Evolutionary conservation across 2,888 invertebrate genomes (phyloP), one percentile per base, ranked within the genome.

Genomic region (Acleris laterana): DNA sequence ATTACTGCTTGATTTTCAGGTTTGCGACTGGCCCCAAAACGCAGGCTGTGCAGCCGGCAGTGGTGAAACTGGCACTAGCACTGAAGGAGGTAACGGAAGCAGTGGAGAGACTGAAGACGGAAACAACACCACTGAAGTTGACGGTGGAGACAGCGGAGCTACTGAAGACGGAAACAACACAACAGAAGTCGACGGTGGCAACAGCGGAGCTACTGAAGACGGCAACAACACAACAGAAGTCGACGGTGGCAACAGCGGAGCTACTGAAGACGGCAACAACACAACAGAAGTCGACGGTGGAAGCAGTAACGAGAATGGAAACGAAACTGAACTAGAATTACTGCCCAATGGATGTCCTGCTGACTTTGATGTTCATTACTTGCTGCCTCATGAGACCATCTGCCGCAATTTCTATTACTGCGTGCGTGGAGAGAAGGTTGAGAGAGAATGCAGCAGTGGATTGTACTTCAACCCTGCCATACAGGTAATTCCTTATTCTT

Each of bases 351-450:
- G 79, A 1, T 82, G 82, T 44, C 82, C 82, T 0, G 70, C 74
- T 28, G 72, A 78, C 63, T 76, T 72, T 55, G 25, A 70, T 9
- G 61, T 78, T 5, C 77, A 83, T 22, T 66, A 70, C 4, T 70
- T 82, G 0, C 53, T 84, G 4, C 82, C 83, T 0, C 82, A 84
- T 53, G 77, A 77, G 60, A 70, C 57, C 0, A 69, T 81, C 11
- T 84, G 84, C 63, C 63, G 64, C 28, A 75, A 73, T 25, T 83
- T 79, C 75, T 84, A 84, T 68, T 74, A 78, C 19, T 84, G 84
- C 58, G 73, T 75, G 1, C 66, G 69, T n/a, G 84, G 83, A 3
- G 69, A 79, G 17, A 72, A 70, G 28, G 74, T 77, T 0, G 72
- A 74, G 56, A 72, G 72, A 17, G 56, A 63, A 1, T 81, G 82